Base-by-base conservation (phyloP, 2,888 invertebrate species). In the Pyralis farinalis region DNA sequence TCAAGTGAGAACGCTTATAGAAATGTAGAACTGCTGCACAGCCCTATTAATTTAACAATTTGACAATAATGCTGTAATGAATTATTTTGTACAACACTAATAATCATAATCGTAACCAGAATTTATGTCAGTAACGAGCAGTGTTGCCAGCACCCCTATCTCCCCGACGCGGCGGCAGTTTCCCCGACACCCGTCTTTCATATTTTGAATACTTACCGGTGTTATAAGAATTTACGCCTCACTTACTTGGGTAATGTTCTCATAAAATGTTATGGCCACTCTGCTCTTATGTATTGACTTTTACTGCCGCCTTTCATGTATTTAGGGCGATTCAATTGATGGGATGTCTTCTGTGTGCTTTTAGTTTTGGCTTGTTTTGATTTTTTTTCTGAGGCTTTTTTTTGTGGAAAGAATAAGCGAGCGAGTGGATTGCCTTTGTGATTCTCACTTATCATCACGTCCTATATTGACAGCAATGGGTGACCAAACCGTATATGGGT, bases 151-250 rank as follows among this genome's bases (percentile, higher is more conserved):
- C n/a, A 5, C 6, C 30, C 11, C 29, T 37, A 37, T 37, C 30
- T 5, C 30, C 8, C 25, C 7, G 22, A 29, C 29, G 28, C 11
- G 21, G 30, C 30, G 30, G 37, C 10, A n/a, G 4, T 10, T 30
- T 30, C 16, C 30, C 29, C 37, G 21, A 11, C 45, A 46, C 49
- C 45, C 57, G 57, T 66, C 78, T 73, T 81, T 80, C 81, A 81
- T 81, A 82, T 85, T 87, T 87, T 82, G 84, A 84, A 85, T 86
- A 77, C 79, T 78, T 74, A 72, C 72, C 65, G 71, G 72, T 75
- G 85, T 87, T 88, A 87, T 87, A 87, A 86, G 86, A 88, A 87
- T 87, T 86, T 89, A 89, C 85, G 87, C 71, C 65, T 69, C 86
- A 81, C 80, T 87, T 82, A 79, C 72, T 53, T 47, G 66, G 69